Evolutionary conservation across 2,113 vertebrate species (phyloP).

Genomic region (Seriola dumerili): DNA sequence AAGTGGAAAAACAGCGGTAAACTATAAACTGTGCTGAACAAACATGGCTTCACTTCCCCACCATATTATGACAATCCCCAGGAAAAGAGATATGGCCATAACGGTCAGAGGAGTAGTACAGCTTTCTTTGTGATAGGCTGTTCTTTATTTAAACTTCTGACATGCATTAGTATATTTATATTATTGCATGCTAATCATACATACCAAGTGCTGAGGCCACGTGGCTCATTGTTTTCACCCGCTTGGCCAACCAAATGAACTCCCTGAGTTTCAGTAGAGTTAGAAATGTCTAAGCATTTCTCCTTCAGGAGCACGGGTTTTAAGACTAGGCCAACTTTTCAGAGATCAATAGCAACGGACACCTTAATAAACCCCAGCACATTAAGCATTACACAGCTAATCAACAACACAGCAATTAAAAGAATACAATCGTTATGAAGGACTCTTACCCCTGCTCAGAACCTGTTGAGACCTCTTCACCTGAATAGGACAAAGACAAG

Average conservation of each 20-base stretch:
- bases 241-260: conserved; percentile 77
- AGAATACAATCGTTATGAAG: neutral
- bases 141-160: conserved; percentile 30
- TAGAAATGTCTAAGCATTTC: conserved; percentile 74
- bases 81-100: conserved; percentile 49
- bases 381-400: conserved; percentile 26
- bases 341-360: conserved; percentile 41
- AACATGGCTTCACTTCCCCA: conserved; percentile 70
- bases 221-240: conserved; percentile 70
- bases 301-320: conserved; percentile 55
- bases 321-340: conserved; percentile 60
- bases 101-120: conserved; percentile 48
- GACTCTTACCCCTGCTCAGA: conserved; percentile 85
- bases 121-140: conserved; percentile 5
- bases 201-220: conserved; percentile 73
- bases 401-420: conserved; percentile 17
- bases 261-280: conserved; percentile 75
- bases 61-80: conserved; percentile 55
- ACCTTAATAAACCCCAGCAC: conserved; percentile 43
- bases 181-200: conserved; percentile 75
- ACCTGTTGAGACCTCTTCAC: conserved; percentile 74
- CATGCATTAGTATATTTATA: conserved; percentile 61
- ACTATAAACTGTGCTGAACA: conserved; percentile 83
- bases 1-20: conserved; percentile 89
- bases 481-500: conserved; percentile 53